Evolutionary conservation across 2,797 vertebrate genomes (phyloP).

Genomic region (Lophius americanus): DNA sequence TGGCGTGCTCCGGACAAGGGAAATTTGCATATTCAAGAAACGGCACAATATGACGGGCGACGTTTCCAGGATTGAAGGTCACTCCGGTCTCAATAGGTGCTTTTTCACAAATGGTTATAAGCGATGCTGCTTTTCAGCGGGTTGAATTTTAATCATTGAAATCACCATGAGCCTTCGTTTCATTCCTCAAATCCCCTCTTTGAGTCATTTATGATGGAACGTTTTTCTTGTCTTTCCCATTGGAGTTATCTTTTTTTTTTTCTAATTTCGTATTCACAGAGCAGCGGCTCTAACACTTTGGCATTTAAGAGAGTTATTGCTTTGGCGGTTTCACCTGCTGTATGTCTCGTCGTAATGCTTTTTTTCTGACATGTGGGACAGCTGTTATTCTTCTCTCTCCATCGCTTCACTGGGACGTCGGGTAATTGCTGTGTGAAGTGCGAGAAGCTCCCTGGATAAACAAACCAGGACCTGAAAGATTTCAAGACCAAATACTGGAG

Average conservation of each 20-base stretch:
- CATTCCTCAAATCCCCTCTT: not conserved
- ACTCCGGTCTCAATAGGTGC: constrained; percentile 20
- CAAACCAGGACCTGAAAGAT: constrained; percentile 38
- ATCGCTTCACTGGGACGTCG: constrained; percentile 28
- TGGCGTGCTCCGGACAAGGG: not conserved
- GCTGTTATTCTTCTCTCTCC: constrained; percentile 29
- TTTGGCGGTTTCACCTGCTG: constrained; percentile 9
- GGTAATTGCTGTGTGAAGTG: constrained; percentile 37
- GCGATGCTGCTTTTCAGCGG: constrained; percentile 20
- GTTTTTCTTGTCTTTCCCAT: too few species aligned
- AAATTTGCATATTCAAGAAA: constrained; percentile 9
- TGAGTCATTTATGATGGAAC: not conserved
- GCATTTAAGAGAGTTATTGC: not conserved
- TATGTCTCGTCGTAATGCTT: constrained; percentile 20
- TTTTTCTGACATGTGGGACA: constrained; percentile 24
- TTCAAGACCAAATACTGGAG: constrained; percentile 24
- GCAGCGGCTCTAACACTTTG: not conserved
- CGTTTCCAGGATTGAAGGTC: constrained; percentile 23
- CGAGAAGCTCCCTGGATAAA: constrained; percentile 24
- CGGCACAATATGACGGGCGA: constrained; percentile 4
- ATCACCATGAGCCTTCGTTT: not conserved
- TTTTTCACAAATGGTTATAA: constrained; percentile 24
- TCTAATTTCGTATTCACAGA: not conserved
- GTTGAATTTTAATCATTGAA: constrained; percentile 9
- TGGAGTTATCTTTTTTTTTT: not conserved